phyloP scores from a whole-genome alignment of 1,140 invertebrate species.

The Cataglyphis hispanica region DNA sequence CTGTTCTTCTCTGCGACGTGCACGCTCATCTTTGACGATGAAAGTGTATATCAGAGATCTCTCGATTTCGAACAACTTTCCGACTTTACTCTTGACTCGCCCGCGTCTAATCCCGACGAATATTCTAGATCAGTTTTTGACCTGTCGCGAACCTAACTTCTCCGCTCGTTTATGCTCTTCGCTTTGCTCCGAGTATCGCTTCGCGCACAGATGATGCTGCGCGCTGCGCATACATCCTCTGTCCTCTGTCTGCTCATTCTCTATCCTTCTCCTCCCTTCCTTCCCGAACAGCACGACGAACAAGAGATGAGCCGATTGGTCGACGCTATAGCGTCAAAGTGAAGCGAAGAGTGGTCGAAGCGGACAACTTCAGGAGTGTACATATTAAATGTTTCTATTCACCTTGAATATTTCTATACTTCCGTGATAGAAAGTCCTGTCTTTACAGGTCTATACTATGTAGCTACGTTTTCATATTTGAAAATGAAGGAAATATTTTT shows the following conservation, averaged over 20 bases:
- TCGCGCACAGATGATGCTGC: background rate
- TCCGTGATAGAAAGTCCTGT: background rate
- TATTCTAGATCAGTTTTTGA: slow-evolving; percentile 1
- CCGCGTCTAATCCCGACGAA: background rate
- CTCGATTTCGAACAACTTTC: background rate
- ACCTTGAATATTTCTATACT: too few relatives aligned
- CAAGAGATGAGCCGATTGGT: slow-evolving; percentile 67
- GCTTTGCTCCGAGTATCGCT: slow-evolving; percentile 6
- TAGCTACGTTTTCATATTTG: background rate
- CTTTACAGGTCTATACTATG: background rate
- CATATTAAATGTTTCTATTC: background rate
- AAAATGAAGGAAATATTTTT: background rate
- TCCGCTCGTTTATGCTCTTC: background rate
- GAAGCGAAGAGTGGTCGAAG: background rate
- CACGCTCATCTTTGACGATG: slow-evolving; percentile 65
- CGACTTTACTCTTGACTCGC: background rate
- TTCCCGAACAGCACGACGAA: slow-evolving; percentile 6
- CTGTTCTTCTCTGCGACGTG: slow-evolving; percentile 62
- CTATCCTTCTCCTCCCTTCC: background rate
- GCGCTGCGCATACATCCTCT: slow-evolving; percentile 30
- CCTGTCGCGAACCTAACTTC: background rate
- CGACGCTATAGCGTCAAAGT: slow-evolving; percentile 43
- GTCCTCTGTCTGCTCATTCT: slow-evolving; percentile 46
- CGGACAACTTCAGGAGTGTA: slow-evolving; percentile 48
- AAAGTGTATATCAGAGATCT: background rate